Percentiles rank a stretch among this genome's conserved stretches.
Conservation (phyloP, 2,113 vertebrate species). For the Atractosteus spatula region DNA sequence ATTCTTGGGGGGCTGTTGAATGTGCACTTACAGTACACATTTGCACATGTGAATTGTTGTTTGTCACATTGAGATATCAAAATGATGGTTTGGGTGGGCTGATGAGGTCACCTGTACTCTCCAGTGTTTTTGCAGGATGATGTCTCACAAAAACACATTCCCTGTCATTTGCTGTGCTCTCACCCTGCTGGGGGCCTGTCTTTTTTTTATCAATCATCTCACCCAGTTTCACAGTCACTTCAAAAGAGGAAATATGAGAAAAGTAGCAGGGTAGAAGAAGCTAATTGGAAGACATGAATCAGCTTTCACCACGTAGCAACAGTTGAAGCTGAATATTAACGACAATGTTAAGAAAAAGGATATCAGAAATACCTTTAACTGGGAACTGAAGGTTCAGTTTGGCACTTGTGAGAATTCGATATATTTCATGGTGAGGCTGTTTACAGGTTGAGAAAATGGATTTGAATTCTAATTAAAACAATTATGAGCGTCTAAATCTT, state of each 20-base stretch:
- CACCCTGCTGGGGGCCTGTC: neutral
- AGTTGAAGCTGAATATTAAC: neutral
- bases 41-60: too few relatives aligned
- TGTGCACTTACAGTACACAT: too few relatives aligned
- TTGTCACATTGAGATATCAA: too few relatives aligned
- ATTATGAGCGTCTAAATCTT: too few relatives aligned
- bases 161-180: neutral
- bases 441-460: neutral
- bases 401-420: neutral
- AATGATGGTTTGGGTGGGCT: neutral
- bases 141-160: neutral
- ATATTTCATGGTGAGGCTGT: neutral
- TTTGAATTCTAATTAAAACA: too few relatives aligned
- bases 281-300: constrained; percentile 5
- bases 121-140: neutral
- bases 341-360: neutral
- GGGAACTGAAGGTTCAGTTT: neutral
- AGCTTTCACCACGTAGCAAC: neutral
- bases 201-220: constrained; percentile 3
- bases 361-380: neutral
- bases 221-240: constrained; percentile 1
- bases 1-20: too few relatives aligned
- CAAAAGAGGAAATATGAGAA: neutral
- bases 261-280: neutral
- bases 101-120: neutral